Percentiles rank a stretch among this genome's conserved stretches.
phyloP scores from a whole-genome alignment of 2,113 vertebrate species.

The Neodontobutis hainanensis region DNA sequence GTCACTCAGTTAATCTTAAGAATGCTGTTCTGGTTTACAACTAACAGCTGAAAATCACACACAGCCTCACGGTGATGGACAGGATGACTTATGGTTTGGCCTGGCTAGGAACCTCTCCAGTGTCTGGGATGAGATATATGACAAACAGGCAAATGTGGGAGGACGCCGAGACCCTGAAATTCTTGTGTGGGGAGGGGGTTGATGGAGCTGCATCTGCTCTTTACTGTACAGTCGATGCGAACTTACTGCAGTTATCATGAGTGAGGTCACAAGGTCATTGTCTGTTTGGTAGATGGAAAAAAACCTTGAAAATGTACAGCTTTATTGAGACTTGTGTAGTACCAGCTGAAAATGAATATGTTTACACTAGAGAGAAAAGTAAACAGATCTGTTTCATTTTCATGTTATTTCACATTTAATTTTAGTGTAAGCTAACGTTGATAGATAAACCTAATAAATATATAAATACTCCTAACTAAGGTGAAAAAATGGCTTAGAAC shows the following conservation, averaged over 20 bases:
- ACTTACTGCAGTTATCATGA: slow-evolving; percentile 47
- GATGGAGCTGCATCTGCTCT: slow-evolving; percentile 68
- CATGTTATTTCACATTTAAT: no score
- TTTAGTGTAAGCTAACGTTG: no score
- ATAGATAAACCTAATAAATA: no score
- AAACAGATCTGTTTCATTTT: no score
- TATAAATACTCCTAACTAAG: no score
- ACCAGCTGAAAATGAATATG: no score
- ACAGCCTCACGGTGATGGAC: slow-evolving; percentile 49
- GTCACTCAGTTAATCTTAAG: slow-evolving; percentile 66
- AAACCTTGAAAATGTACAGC: slow-evolving; percentile 49
- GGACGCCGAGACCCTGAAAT: slow-evolving; percentile 62
- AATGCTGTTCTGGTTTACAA: slow-evolving; percentile 65
- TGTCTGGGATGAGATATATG: slow-evolving; percentile 67
- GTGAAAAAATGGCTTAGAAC: no score
- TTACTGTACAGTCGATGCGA: slow-evolving; percentile 41
- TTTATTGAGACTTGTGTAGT: slow-evolving; percentile 17
- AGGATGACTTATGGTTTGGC: slow-evolving; percentile 63
- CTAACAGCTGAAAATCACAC: slow-evolving; percentile 62
- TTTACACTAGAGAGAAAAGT: no score
- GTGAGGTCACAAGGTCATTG: slow-evolving; percentile 53
- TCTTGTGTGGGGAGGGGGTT: slow-evolving; percentile 41
- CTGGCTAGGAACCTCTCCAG: slow-evolving; percentile 58
- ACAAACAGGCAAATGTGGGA: slow-evolving; percentile 60
- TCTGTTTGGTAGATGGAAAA: slow-evolving; percentile 29